phyloP scores from a whole-genome alignment of 23 tunicate species.

The Halocynthia aurantium region DNA sequence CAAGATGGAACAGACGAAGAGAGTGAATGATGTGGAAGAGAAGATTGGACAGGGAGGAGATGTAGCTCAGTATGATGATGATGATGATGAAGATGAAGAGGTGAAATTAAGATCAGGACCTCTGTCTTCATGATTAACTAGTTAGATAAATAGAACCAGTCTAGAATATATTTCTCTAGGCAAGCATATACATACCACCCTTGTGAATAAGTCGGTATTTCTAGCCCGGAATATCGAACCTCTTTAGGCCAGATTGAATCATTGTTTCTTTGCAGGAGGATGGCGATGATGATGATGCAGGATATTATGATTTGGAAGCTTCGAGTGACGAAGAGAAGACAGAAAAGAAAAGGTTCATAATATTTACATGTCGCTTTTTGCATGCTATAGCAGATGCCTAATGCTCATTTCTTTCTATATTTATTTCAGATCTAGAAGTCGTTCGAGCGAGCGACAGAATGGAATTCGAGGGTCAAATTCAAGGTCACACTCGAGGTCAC shows the following conservation, averaged over 20 bases:
- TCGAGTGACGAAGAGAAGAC: slow-evolving; percentile 37
- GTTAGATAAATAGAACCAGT: too few relatives aligned
- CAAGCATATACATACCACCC: too few relatives aligned
- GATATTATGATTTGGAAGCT: slow-evolving; percentile 63
- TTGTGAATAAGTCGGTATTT: too few relatives aligned
- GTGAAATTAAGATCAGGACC: not conserved
- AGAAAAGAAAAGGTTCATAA: not conserved
- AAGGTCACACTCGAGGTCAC: slow-evolving; percentile 1
- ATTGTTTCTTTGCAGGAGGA: slow-evolving; percentile 25
- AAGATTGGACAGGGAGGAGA: slow-evolving; percentile 11
- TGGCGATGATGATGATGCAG: slow-evolving; percentile 46
- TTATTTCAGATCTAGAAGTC: slow-evolving; percentile 2
- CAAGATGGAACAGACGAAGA: not conserved
- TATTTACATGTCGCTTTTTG: too few relatives aligned
- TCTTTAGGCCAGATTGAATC: not conserved
- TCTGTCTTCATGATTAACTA: not conserved
- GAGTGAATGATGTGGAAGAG: slow-evolving; percentile 1
- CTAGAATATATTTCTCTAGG: too few relatives aligned
- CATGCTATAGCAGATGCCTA: not conserved
- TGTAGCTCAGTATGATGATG: slow-evolving; percentile 16
- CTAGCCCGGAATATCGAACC: too few relatives aligned
- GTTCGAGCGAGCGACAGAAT: not conserved
- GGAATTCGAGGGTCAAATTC: not conserved
- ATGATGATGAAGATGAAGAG: slow-evolving; percentile 40
- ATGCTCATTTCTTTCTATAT: not conserved